Evolutionary conservation across 2,113 vertebrate genomes (phyloP), one percentile per base, ranked within the genome.

Genomic region (Corythornis cristatus): DNA sequence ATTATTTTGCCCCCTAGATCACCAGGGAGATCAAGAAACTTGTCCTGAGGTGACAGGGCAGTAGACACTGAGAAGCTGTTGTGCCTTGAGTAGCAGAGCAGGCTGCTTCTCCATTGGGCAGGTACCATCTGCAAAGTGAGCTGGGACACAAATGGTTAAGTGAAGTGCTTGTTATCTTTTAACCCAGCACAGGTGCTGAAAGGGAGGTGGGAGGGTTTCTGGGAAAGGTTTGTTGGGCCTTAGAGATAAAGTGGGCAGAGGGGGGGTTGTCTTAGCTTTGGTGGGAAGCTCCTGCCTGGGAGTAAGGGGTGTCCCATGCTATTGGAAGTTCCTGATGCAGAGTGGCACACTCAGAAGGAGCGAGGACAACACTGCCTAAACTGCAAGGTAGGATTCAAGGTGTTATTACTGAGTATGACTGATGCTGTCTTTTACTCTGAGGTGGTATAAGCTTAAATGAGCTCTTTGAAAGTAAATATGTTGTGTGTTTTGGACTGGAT

Each of bases 221-320:
- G 35, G 33, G 77, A 26, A 82, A 60, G 4, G n/a, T n/a, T 88
- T 80, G 51, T 68, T 89, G 61, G 20, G 42, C 45, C 33, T 26
- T 50, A 56, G 58, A 45, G 54, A 3, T 25, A 8, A 2, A 0
- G 0, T 6, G 1, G 46, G 13, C 0, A 16, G 35, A 31, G 9
- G 0, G 37, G 2, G 5, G 2, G 0, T 0, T 81, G n/a, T 0
- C 1, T 0, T 0, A 8, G 1, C 0, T 31, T 22, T 50, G 48
- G 6, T 50, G 48, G 21, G 22, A 12, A 50, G 22, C 6, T 46
- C 15, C 6, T 46, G 45, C 11, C 37, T 37, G 10, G 37, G 37
- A 37, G 37, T 37, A 37, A 37, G 37, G 11, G 10, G 37, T 37
- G 37, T 37, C 37, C 37, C 37, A 37, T 37, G 37, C 37, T 10